Percentiles rank a stretch among this genome's conserved stretches.
Evolutionary conservation across 2,113 vertebrate species (phyloP).

Genomic region (Centropristis striata): DNA sequence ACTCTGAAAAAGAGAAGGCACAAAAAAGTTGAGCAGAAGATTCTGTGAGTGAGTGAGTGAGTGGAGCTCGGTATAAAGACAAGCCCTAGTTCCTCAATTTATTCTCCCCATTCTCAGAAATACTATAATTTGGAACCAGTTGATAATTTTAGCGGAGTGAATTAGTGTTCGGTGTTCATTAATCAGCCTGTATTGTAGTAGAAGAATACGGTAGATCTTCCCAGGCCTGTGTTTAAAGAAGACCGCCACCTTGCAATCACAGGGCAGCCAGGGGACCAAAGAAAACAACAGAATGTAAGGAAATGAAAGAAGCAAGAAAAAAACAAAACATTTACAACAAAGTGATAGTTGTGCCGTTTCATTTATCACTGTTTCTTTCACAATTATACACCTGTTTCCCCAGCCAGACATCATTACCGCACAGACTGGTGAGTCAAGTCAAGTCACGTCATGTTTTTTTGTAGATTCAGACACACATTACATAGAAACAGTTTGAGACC

Average conservation of each 20-base stretch:
- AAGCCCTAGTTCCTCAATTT: not conserved
- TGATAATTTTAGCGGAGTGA: slow-evolving; percentile 25
- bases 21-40: slow-evolving; percentile 10
- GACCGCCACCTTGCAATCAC: slow-evolving; percentile 31
- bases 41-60: not conserved
- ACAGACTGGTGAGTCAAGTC: slow-evolving; percentile 59
- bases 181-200: slow-evolving; percentile 56
- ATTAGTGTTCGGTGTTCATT: slow-evolving; percentile 9
- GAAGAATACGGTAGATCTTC: slow-evolving; percentile 15
- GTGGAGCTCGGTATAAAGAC: not conserved
- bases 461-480: slow-evolving; percentile 21
- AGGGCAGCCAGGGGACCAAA: not conserved
- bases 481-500: slow-evolving; percentile 10
- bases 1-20: not conserved
- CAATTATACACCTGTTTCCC: slow-evolving; percentile 54
- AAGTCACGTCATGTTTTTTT: slow-evolving; percentile 50
- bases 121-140: not conserved
- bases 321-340: not conserved
- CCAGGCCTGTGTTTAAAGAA: slow-evolving; percentile 1
- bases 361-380: not conserved
- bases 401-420: slow-evolving; percentile 43
- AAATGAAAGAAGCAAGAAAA: not conserved
- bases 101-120: slow-evolving; percentile 16
- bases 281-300: not conserved
- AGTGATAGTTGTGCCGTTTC: not conserved